These are phyloP conservation scores for Steromphala cineraria DNA, from an alignment of 2,888 invertebrate genomes.

Conservation along the genomic window DNA sequence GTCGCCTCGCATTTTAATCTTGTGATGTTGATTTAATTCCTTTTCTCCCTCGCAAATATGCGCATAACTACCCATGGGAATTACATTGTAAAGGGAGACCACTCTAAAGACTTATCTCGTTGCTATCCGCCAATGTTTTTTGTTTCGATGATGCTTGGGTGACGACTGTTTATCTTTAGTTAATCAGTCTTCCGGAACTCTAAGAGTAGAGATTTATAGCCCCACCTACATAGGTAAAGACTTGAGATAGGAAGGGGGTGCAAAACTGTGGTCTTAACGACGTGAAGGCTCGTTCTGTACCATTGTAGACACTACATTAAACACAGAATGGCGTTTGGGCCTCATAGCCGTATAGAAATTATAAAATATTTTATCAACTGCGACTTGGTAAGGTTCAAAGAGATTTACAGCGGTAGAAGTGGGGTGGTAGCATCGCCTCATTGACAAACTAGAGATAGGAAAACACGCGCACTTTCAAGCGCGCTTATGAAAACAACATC, in stretches of 20 bases:
- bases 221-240: not conserved
- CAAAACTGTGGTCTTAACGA: not conserved
- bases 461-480: not conserved
- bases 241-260: not conserved
- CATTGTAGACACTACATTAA: constrained; percentile 8
- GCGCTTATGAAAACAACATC: constrained; percentile 17
- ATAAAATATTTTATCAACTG: constrained; percentile 10
- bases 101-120: no score
- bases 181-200: not conserved
- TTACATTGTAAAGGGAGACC: no score
- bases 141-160: not conserved
- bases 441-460: not conserved
- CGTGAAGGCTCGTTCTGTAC: not conserved
- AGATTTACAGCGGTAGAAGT: not conserved
- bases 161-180: not conserved
- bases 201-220: not conserved
- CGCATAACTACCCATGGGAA: not conserved
- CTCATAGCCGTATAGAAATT: not conserved
- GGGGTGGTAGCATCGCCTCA: not conserved
- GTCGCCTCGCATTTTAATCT: not conserved
- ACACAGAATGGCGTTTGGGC: not conserved
- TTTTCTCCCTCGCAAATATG: constrained; percentile 1
- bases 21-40: constrained; percentile 3
- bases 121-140: no score
- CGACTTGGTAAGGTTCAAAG: constrained; percentile 10